Evolutionary conservation across 1,140 invertebrate genomes (phyloP).

Genomic region (Drosophila grimshawi): DNA sequence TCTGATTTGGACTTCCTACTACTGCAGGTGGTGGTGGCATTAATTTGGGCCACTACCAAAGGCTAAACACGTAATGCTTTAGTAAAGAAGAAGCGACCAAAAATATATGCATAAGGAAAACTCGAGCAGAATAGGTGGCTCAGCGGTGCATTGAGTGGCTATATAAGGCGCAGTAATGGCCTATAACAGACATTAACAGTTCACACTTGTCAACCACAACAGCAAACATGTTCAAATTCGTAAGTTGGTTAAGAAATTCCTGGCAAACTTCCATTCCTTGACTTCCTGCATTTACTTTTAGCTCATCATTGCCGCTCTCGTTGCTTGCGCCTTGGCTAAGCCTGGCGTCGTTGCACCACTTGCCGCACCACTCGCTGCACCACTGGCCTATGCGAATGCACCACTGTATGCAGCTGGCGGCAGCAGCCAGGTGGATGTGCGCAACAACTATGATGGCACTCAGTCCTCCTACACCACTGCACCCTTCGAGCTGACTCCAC

Average conservation of each 20-base stretch:
- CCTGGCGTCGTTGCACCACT: constrained; percentile 75
- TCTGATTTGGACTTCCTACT: constrained; percentile 23
- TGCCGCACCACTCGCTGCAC: constrained; percentile 68
- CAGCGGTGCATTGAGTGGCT: constrained; percentile 42
- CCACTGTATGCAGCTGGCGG: constrained; percentile 77
- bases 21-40: background rate
- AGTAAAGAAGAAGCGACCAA: constrained; percentile 56
- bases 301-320: constrained; percentile 67
- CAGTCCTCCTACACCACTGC: constrained; percentile 80
- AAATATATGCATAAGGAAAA: constrained; percentile 26
- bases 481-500: constrained; percentile 75
- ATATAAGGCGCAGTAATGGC: constrained; percentile 57
- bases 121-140: constrained; percentile 47
- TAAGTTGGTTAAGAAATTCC: constrained; percentile 50
- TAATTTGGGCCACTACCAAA: constrained; percentile 40
- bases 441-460: constrained; percentile 77
- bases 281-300: constrained; percentile 9
- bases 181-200: constrained; percentile 55
- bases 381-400: constrained; percentile 74
- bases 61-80: constrained; percentile 48
- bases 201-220: constrained; percentile 45
- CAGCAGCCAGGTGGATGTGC: constrained; percentile 78
- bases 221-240: constrained; percentile 79
- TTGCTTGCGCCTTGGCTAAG: constrained; percentile 69
- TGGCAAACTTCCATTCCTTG: background rate